Evolutionary conservation across 2,888 invertebrate genomes (phyloP).

Genomic region (Scaptodrosophila latifasciaeformis): DNA sequence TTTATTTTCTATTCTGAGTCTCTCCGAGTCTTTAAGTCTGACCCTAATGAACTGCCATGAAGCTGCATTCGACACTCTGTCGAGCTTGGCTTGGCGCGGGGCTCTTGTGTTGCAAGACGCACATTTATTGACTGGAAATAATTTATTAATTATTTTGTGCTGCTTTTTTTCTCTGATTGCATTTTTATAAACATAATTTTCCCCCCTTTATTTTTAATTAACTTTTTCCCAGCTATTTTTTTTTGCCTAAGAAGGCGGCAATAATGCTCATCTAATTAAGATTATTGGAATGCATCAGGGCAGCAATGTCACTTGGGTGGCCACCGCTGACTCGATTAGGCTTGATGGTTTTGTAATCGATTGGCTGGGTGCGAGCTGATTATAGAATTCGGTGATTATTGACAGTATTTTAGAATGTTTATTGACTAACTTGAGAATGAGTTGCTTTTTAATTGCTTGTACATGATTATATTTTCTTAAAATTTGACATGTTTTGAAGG

Average conservation of each 20-base stretch:
- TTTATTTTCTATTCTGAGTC: slow-evolving; percentile 8
- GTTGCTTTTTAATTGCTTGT: too few relatives aligned
- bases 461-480: too few relatives aligned
- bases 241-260: slow-evolving; percentile 17
- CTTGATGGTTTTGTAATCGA: slow-evolving; percentile 57
- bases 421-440: slow-evolving; percentile 14
- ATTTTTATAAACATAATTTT: slow-evolving; percentile 24
- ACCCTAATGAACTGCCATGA: slow-evolving; percentile 63
- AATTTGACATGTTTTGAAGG: too few relatives aligned
- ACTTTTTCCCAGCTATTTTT: slow-evolving; percentile 13
- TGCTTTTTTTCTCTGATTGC: slow-evolving; percentile 32
- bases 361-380: slow-evolving; percentile 13
- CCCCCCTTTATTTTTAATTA: slow-evolving; percentile 34
- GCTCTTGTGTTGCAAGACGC: slow-evolving; percentile 47
- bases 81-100: slow-evolving; percentile 47
- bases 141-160: slow-evolving; percentile 61
- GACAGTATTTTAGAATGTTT: slow-evolving; percentile 8
- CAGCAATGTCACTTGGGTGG: not conserved
- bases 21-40: slow-evolving; percentile 34
- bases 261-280: too few relatives aligned
- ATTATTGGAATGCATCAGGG: not conserved
- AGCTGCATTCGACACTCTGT: slow-evolving; percentile 14
- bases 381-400: slow-evolving; percentile 8
- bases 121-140: slow-evolving; percentile 66
- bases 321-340: slow-evolving; percentile 32